phyloP scores from a whole-genome alignment of 2,113 vertebrate genomes.

The Solea senegalensis region DNA sequence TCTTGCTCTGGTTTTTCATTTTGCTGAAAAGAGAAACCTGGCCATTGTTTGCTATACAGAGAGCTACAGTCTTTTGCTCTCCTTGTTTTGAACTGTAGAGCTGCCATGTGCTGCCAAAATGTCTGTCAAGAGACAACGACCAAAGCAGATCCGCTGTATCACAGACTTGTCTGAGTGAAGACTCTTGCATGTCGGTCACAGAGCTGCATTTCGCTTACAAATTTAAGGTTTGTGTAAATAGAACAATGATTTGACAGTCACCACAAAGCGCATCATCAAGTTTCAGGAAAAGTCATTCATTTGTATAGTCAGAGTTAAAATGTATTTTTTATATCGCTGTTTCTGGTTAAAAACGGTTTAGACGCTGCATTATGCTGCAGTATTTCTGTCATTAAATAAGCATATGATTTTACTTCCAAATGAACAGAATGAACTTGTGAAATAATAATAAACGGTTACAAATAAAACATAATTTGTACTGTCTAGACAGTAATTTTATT shows the following conservation, averaged over 20 bases:
- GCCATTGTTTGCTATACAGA: conserved; percentile 82
- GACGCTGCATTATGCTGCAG: not conserved
- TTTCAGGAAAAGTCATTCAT: conserved; percentile 57
- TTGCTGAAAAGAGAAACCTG: conserved; percentile 83
- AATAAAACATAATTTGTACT: conserved; percentile 28
- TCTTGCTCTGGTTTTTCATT: conserved; percentile 56
- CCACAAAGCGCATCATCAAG: conserved; percentile 69
- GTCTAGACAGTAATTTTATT: conserved; percentile 42
- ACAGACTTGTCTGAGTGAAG: conserved; percentile 36
- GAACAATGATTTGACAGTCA: conserved; percentile 43
- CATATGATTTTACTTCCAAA: not conserved
- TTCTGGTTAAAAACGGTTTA: not conserved
- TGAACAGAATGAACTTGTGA: conserved; percentile 7
- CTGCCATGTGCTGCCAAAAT: conserved; percentile 89
- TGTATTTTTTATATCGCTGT: no score
- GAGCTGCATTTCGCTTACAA: not conserved
- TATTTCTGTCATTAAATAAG: no score
- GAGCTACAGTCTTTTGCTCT: conserved; percentile 83
- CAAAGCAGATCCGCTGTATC: conserved; percentile 71
- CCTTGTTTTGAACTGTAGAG: conserved; percentile 80
- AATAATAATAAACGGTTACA: conserved; percentile 21
- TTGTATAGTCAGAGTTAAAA: no score
- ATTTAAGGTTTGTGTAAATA: conserved; percentile 1
- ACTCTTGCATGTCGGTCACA: conserved; percentile 15
- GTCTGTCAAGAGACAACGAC: conserved; percentile 83